phyloP scores from a whole-genome alignment of 2,113 vertebrate species.

The Oryctolagus cuniculus region DNA sequence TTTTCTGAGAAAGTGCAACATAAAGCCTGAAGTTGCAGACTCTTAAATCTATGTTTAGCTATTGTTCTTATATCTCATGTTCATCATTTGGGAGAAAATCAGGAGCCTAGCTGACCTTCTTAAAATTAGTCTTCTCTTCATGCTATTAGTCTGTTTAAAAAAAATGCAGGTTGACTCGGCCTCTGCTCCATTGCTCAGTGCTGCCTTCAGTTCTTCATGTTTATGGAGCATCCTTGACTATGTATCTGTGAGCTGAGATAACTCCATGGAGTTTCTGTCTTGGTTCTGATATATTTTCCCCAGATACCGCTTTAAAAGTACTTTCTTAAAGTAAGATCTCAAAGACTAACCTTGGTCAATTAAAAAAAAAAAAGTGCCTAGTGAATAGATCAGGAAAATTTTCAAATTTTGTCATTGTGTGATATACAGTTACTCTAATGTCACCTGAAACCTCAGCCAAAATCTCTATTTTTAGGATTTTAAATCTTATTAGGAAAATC shows the following conservation, averaged over 20 bases:
- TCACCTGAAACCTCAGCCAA: conserved; percentile 30
- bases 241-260: background rate
- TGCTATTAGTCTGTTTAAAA: conserved; percentile 43
- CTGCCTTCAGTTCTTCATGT: background rate
- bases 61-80: background rate
- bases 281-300: conserved; percentile 34
- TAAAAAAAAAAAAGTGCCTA: background rate
- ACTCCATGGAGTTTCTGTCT: background rate
- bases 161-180: background rate
- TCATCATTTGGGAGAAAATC: conserved; percentile 7
- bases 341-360: conserved; percentile 14
- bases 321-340: conserved; percentile 28
- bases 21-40: conserved; percentile 27
- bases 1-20: conserved; percentile 38
- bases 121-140: conserved; percentile 17
- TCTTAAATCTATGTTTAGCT: conserved; percentile 25
- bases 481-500: conserved; percentile 26
- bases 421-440: conserved; percentile 4
- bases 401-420: conserved; percentile 18
- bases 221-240: background rate
- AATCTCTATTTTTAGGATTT: conserved; percentile 24
- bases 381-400: conserved; percentile 40
- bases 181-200: background rate
- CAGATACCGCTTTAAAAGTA: conserved; percentile 14
- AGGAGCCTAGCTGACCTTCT: conserved; percentile 10